A percentile compares a stretch with the other conserved stretches of the same genome.
These are phyloP conservation scores for Syngnathus scovelli DNA, from an alignment of 2,113 vertebrate genomes.

Conservation along the genomic window DNA sequence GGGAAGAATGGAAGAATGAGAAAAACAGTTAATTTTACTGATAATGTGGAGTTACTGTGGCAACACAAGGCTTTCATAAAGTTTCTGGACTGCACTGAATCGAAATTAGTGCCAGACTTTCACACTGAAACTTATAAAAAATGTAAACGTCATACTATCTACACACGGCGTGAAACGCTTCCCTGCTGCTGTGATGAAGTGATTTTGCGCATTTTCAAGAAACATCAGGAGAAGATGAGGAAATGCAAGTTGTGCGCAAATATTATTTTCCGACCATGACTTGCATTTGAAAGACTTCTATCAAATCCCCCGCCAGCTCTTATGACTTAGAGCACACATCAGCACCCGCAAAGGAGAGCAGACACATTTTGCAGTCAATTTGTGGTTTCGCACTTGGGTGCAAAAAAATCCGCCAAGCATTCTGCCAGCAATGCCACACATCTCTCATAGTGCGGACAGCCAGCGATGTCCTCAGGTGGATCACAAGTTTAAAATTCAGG, in stretches of 20 bases:
- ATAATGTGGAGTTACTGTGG: neutral
- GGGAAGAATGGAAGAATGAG: neutral
- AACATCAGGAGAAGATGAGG: neutral
- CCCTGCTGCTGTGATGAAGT: neutral
- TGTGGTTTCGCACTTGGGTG: conserved; percentile 1
- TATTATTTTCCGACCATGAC: no score
- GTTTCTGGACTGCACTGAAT: neutral
- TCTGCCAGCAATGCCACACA: conserved; percentile 6
- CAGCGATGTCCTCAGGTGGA: neutral
- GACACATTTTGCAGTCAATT: conserved; percentile 1
- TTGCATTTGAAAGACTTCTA: neutral
- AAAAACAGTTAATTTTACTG: conserved; percentile 4
- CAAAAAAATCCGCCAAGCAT: neutral
- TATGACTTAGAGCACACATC: neutral
- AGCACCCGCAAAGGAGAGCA: neutral
- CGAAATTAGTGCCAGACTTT: neutral
- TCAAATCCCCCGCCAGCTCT: neutral
- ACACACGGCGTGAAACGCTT: neutral
- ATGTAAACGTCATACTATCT: neutral
- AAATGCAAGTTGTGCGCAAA: neutral
- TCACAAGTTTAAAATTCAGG: neutral
- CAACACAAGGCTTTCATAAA: conserved; percentile 4
- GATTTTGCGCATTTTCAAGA: neutral
- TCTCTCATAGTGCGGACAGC: conserved; percentile 1
- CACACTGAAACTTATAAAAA: neutral